A percentile compares a stretch with the other conserved stretches of the same genome.
Conservation (phyloP, 1,140 invertebrate species). For the Drosophila malerkotliana region DNA sequence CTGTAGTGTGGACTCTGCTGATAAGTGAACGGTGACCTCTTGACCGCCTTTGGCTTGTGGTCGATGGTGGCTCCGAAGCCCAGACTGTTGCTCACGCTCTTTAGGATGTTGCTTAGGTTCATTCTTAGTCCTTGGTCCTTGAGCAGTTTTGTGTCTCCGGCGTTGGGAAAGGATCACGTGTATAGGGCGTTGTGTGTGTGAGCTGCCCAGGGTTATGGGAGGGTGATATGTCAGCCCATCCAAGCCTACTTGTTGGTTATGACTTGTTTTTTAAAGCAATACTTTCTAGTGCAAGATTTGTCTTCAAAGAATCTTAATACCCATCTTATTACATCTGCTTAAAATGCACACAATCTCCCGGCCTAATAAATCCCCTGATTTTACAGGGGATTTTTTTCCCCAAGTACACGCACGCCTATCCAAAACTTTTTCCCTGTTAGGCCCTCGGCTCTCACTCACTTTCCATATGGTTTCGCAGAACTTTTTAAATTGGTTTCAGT, state of each 20-base stretch:
- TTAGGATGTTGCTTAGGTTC: conserved; percentile 61
- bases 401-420: conserved; percentile 19
- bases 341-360: not conserved
- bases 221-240: conserved; percentile 22
- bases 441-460: conserved; percentile 34
- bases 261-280: no score
- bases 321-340: not conserved
- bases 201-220: not conserved
- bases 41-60: not conserved
- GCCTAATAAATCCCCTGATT: not conserved
- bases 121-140: conserved; percentile 48
- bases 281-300: not conserved
- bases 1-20: not conserved
- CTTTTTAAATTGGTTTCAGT: conserved; percentile 81
- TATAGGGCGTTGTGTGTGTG: conserved; percentile 27
- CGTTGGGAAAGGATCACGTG: conserved; percentile 25
- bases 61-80: conserved; percentile 14
- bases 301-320: not conserved
- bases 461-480: conserved; percentile 73
- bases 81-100: conserved; percentile 55
- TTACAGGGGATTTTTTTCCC: conserved; percentile 7
- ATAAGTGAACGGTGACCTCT: not conserved
- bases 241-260: conserved; percentile 21
- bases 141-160: conserved; percentile 16
- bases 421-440: conserved; percentile 18